Percentiles rank a stretch among this genome's conserved stretches.
Evolutionary conservation across 2,797 vertebrate species (phyloP).

Genomic region (Otus scops): DNA sequence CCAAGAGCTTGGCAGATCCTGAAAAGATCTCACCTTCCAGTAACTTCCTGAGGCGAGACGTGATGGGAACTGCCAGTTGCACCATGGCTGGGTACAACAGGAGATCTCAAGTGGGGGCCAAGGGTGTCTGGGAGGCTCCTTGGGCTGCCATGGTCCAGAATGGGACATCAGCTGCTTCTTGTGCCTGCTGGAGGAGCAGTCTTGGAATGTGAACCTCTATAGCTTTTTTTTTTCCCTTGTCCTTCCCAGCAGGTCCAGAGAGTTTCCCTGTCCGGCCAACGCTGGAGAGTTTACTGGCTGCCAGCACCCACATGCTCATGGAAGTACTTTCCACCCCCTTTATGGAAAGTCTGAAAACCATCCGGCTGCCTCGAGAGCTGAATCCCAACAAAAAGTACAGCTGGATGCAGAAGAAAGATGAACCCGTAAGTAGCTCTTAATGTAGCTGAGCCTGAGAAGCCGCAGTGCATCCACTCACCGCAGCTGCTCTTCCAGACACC

Average conservation of each 20-base stretch:
- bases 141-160: background rate
- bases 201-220: background rate
- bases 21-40: slow-evolving; percentile 59
- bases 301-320: slow-evolving; percentile 90
- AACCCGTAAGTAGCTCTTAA: slow-evolving; percentile 83
- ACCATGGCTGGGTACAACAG: background rate
- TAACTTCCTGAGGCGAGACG: slow-evolving; percentile 35
- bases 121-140: background rate
- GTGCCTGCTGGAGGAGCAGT: background rate
- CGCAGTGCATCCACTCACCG: background rate
- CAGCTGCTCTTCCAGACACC: background rate
- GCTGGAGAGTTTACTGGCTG: slow-evolving; percentile 89
- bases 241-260: slow-evolving; percentile 56
- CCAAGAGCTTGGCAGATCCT: slow-evolving; percentile 56
- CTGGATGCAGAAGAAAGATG: slow-evolving; percentile 96
- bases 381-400: slow-evolving; percentile 95
- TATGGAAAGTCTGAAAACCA: slow-evolving; percentile 81
- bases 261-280: slow-evolving; percentile 74
- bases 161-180: background rate
- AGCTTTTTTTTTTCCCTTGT: background rate
- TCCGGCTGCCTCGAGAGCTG: slow-evolving; percentile 88
- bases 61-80: slow-evolving; percentile 7
- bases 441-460: background rate
- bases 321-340: slow-evolving; percentile 87
- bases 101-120: too few species aligned